A percentile compares a stretch with the other conserved stretches of the same genome.
Conservation (phyloP, 2,888 invertebrate genomes). For the Dichetophora obliterata region DNA sequence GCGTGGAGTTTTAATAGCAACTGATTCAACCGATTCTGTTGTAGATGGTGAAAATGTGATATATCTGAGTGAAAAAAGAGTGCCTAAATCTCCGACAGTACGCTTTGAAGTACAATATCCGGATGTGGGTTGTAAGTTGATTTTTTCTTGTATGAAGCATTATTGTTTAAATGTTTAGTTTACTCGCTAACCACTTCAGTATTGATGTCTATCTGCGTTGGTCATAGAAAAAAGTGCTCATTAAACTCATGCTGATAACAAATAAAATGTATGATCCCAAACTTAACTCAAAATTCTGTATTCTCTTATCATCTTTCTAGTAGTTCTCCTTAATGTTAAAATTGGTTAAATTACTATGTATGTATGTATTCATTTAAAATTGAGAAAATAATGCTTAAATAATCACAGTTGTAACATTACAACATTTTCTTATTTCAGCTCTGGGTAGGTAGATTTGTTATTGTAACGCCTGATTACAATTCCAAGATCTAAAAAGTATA, state of each 20-base stretch:
- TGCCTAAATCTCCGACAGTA: not conserved
- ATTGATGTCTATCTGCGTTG: too few species aligned
- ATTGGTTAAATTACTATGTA: too few species aligned
- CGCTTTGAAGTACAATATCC: not conserved
- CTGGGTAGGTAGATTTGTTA: not conserved
- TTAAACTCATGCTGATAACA: too few species aligned
- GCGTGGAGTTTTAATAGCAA: slow-evolving; percentile 51
- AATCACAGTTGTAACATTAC: not conserved
- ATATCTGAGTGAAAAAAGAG: not conserved
- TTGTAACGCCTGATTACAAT: not conserved
- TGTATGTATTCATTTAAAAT: too few species aligned
- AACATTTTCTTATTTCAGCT: not conserved
- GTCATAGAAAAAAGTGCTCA: too few species aligned
- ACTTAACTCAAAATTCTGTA: too few species aligned
- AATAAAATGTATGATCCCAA: too few species aligned
- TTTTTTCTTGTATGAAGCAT: not conserved
- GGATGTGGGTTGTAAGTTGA: slow-evolving; percentile 5
- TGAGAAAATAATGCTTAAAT: too few species aligned
- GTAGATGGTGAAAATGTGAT: not conserved
- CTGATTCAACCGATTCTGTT: slow-evolving; percentile 43
- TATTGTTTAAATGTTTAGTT: not conserved
- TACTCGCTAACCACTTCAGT: too few species aligned
- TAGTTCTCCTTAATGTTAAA: too few species aligned
- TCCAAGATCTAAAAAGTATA: not conserved
- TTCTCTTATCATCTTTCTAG: too few species aligned